phyloP scores from a whole-genome alignment of 2,888 invertebrate species.

The Epinotia brunnichana region DNA sequence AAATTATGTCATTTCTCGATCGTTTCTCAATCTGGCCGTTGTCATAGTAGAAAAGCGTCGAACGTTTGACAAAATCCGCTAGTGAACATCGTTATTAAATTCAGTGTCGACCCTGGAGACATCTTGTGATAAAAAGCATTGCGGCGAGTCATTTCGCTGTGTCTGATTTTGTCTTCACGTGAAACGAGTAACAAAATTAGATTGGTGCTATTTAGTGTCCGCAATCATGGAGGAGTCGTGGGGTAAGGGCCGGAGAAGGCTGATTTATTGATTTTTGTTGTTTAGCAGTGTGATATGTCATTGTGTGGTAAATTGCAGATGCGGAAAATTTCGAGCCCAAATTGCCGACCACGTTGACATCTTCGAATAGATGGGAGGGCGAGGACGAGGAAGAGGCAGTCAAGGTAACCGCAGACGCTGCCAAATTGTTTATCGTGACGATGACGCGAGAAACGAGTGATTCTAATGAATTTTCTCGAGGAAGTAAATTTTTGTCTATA shows the following conservation, averaged over 20 bases:
- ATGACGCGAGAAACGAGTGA: constrained; percentile 15
- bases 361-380: constrained; percentile 92
- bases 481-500: constrained; percentile 54
- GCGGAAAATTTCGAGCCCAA: constrained; percentile 88
- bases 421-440: constrained; percentile 59
- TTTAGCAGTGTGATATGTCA: constrained; percentile 56
- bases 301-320: constrained; percentile 82
- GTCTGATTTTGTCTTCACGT: constrained; percentile 75
- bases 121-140: constrained; percentile 81
- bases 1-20: constrained; percentile 81
- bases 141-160: constrained; percentile 69
- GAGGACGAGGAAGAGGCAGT: constrained; percentile 94
- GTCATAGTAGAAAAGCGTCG: constrained; percentile 78
- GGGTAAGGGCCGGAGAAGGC: constrained; percentile 80
- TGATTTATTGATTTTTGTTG: constrained; percentile 51
- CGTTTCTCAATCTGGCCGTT: constrained; percentile 75
- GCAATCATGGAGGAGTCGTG: constrained; percentile 88
- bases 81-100: constrained; percentile 72
- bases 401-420: constrained; percentile 84
- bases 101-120: constrained; percentile 81
- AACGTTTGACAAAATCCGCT: constrained; percentile 80
- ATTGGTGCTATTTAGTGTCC: constrained; percentile 71
- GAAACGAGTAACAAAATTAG: constrained; percentile 73
- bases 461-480: constrained; percentile 33
- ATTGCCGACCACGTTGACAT: constrained; percentile 83